Evolutionary conservation across 2,797 vertebrate species (phyloP).

Genomic region (Thripadectes ignobilis): DNA sequence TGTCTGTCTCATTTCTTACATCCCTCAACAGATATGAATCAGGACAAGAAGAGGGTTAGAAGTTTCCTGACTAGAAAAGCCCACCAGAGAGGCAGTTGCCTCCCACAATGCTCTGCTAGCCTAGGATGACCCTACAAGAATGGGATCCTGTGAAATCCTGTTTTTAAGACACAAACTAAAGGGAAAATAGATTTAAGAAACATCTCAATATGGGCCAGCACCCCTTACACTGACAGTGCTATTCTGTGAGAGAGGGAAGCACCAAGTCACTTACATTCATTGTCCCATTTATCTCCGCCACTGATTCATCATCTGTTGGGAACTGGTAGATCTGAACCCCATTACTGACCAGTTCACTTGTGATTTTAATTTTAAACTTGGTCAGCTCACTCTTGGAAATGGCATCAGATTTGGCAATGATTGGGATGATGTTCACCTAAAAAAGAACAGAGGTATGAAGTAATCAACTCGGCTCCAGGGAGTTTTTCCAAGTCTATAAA

Average conservation of each 20-base stretch:
- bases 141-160: neutral
- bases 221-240: neutral
- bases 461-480: neutral
- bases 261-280: constrained; percentile 90
- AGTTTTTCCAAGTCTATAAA: neutral
- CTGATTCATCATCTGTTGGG: constrained; percentile 94
- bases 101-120: neutral
- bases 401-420: constrained; percentile 97
- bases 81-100: neutral
- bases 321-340: constrained; percentile 99
- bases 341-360: constrained; percentile 96
- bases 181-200: neutral
- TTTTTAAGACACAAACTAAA: neutral
- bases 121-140: neutral
- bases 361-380: constrained; percentile 99
- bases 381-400: constrained; percentile 97
- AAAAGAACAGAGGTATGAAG: neutral
- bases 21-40: too few relatives aligned
- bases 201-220: neutral
- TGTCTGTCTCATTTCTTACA: too few relatives aligned
- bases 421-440: constrained; percentile 97
- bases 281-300: constrained; percentile 97
- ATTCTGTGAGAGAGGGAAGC: neutral
- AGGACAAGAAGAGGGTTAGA: too few relatives aligned
- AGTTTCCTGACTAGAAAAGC: too few relatives aligned